Evolutionary conservation across 2,888 invertebrate genomes (phyloP), one percentile per base, ranked within the genome.

Genomic region (Serrognathus titanus): DNA sequence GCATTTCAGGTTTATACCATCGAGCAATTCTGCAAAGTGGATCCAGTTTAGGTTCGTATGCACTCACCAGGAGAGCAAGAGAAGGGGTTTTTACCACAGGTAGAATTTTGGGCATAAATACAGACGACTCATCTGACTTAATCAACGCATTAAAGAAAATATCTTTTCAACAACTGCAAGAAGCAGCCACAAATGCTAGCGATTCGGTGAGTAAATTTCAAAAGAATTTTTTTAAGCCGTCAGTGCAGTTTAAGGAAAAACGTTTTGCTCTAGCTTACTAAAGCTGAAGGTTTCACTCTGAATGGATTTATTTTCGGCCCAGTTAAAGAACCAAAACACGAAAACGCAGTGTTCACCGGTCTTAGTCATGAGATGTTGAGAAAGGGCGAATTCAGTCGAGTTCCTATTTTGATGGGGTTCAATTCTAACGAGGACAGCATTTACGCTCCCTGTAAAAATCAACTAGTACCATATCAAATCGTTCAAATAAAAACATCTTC

Each of bases 141-240:
- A 46, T 67, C 5, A 52, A 64, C 31, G 55, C 55, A 16, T 53
- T 69, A 16, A 60, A 58, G 57, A 57, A 53, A 53, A 41, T 69
- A 4, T 59, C 66, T 45, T 47, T 46, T 12, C 51, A 13, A 20
- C 16, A 37, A 48, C 10, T 53, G 5, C 38, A 43, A 20, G 31
- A 35, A 16, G 16, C 43, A 8, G 37, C 37, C 13, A 12, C 35
- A 6, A 45, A 43, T 13, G 43, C 20, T 3, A 45, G 36, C 6
- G 10, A 45, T 45, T 36, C 43, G 38, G 49, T 49, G 6, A 11
- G 12, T 24, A 31, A 11, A 39, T 9, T 13, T 12, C 13, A n/a
- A 16, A 31, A 31, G 1, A 16, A 16, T 16, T 16, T 16, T 3
- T 16, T 16, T 16, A n/a, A 10, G 4, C 3, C n/a, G 10, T 6